Base-by-base conservation (phyloP, 1,140 invertebrate species). In the Drosophila tristis region DNA sequence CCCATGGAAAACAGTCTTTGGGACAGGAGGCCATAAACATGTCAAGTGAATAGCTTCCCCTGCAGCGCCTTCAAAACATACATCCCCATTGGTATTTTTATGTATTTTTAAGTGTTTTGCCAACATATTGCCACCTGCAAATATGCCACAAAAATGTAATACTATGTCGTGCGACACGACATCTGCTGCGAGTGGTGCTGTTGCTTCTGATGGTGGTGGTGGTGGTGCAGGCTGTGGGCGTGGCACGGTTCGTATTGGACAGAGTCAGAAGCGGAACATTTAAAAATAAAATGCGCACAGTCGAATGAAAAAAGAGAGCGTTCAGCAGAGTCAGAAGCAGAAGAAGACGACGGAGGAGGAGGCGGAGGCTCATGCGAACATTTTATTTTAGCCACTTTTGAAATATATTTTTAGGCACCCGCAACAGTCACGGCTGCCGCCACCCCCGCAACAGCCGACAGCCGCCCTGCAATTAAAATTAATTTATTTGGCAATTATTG, bases 401-500 rank as follows among this genome's bases (percentile, higher is more conserved):
- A 66, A 66, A 66, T 56, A 51, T 86, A 80, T 86, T 86, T 86
- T 78, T 81, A 84, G 80, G 55, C 13, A 55, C 7, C 51, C 29
- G 42, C 55, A 60, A 15, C 26, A 20, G 1, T 6, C 13, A 35
- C 50, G 55, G 20, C 2, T 20, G 55, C 13, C 55, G 7, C 51
- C 64, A 39, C 58, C 48, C 45, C 51, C 70, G 51, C 39, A 43
- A 20, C 55, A 35, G 45, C 55, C 62, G 62, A 15, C 43, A 56
- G 45, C 45, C 55, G 43, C 53, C 35, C 65, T 53, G 84, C 79
- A 87, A 89, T 87, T 87, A 87, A 89, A 87, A 89, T 87, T 71
- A 82, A 86, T 87, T 86, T 87, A 86, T 86, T 87, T 87, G 78
- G 70, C 74, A 78, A 86, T 86, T 86, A 86, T 86, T 86, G 78